These are phyloP conservation scores for Amiota mariae DNA, from an alignment of 2,888 invertebrate species.

Conservation along the genomic window DNA sequence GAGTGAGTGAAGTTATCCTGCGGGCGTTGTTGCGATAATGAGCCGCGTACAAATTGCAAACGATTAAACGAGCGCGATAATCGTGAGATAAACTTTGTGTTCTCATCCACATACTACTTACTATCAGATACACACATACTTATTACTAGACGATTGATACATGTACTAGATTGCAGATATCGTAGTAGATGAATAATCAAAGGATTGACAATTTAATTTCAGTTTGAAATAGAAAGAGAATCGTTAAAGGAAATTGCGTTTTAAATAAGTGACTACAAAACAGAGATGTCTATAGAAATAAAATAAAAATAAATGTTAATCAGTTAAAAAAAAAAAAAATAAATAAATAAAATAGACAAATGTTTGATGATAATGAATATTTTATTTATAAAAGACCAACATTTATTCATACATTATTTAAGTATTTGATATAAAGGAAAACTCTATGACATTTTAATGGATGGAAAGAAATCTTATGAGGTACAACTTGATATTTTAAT, in stretches of 20 bases:
- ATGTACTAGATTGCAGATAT: background rate
- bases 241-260: slow-evolving; percentile 1
- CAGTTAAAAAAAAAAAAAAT: too few species aligned
- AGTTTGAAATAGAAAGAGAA: background rate
- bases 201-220: slow-evolving; percentile 26
- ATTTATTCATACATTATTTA: too few species aligned
- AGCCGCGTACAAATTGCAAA: slow-evolving; percentile 15
- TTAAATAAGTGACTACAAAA: background rate
- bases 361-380: too few species aligned
- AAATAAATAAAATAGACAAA: too few species aligned
- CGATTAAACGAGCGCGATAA: slow-evolving; percentile 22
- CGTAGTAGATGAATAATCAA: slow-evolving; percentile 5
- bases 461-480: too few species aligned
- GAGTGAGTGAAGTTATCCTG: slow-evolving; percentile 18
- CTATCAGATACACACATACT: background rate
- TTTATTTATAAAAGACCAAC: too few species aligned
- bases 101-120: background rate
- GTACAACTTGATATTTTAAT: too few species aligned
- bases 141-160: background rate
- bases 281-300: too few species aligned
- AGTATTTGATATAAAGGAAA: too few species aligned
- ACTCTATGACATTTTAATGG: too few species aligned
- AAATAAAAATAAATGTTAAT: too few species aligned
- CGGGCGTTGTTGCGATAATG: slow-evolving; percentile 25
- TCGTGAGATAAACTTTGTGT: slow-evolving; percentile 22